Conservation (phyloP, 2,113 vertebrate species). For the Eolophus roseicapilla region DNA sequence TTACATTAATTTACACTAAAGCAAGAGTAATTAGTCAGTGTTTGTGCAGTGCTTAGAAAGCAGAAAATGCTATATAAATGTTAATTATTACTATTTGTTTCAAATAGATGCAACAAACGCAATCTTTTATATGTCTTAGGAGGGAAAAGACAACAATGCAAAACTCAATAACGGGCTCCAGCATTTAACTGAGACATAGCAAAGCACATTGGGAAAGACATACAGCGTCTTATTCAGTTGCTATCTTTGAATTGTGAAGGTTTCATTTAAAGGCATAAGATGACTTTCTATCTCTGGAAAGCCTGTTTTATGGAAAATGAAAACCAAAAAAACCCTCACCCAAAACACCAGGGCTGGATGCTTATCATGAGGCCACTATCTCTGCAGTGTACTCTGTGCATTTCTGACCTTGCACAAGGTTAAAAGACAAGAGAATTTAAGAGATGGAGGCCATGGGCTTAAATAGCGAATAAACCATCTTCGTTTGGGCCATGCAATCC, state of each 20-base stretch:
- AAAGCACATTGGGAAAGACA: background rate
- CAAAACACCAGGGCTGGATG: background rate
- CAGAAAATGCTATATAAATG: slow-evolving; percentile 6
- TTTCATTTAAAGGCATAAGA: background rate
- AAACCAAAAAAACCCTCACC: background rate
- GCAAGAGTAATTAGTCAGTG: slow-evolving; percentile 26
- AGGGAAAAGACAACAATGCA: background rate
- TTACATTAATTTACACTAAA: slow-evolving; percentile 45
- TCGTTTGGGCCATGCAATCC: background rate
- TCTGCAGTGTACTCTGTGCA: background rate
- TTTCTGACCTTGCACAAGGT: background rate
- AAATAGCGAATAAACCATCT: background rate
- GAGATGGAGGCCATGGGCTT: background rate
- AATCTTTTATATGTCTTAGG: background rate
- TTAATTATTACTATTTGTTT: slow-evolving; percentile 39
- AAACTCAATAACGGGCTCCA: background rate
- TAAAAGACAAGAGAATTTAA: background rate
- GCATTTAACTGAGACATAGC: background rate
- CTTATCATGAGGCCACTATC: background rate
- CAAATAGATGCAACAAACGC: background rate
- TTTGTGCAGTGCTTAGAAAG: slow-evolving; percentile 41
- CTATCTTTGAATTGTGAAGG: background rate
- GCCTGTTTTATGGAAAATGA: background rate
- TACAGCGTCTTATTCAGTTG: background rate
- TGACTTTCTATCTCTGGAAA: background rate